Base-by-base conservation (phyloP, 2,797 vertebrate genomes). In the Gobio occitaniae region DNA sequence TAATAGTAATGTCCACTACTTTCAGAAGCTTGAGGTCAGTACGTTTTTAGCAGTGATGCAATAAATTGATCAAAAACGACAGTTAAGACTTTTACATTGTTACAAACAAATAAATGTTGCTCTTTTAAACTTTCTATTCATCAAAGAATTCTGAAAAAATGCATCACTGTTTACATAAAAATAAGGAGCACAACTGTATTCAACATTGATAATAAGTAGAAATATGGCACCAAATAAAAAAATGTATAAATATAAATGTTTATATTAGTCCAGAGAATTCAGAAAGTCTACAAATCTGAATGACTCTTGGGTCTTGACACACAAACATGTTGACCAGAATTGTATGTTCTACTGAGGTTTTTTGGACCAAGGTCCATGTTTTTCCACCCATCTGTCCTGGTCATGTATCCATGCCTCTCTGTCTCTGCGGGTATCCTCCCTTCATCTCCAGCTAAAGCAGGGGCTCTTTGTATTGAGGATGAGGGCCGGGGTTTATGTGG, bases 371-470 rank as follows among this genome's bases (percentile, higher is more conserved):
- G 65, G 47, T 78, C 38, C 68, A 78, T 84, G 47, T 68, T 70
- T 66, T 88, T 85, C 76, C 84, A 83, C 87, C 89, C 79, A 84
- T 87, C 86, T 90, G 81, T 88, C 84, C 83, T 80, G 84, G 75
- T 86, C 69, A 78, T 88, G 86, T 84, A 84, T 90, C 78, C 71
- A 48, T 70, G 65, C 54, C 65, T 78, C 65, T 48, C 80, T 83
- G 75, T 87, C 77, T 82, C 78, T 84, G 68, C 29, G 78, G 84
- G 75, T 65, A 84, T 76, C 41, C 84, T 80, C 76, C 71, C 78
- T 61, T 78, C 85, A 69, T 87, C 82, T 71, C 80, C 72, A 83
- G 82, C 70, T 78, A 56, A 84, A 79, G 87, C 89, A 81, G 83
- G 80, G 85, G 81, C 59, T 90, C 89, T 88, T 88, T 88, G 87